Evolutionary conservation across 2,888 invertebrate genomes (phyloP).

Genomic region (Odontocolon sp.): DNA sequence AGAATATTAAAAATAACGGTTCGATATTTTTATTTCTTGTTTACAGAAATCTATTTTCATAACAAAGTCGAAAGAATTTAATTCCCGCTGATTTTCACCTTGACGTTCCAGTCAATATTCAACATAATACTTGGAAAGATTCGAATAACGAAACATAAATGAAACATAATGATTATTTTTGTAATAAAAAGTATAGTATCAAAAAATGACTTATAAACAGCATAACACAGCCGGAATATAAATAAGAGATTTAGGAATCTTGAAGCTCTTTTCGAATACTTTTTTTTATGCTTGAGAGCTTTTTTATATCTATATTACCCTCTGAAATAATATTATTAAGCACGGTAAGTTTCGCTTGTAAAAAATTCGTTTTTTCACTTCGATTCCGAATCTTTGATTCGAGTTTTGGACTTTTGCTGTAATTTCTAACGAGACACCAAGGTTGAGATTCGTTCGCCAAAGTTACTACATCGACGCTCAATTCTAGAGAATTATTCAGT

Average conservation of each 20-base stretch:
- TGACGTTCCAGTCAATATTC: background rate
- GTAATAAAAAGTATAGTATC: background rate
- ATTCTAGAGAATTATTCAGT: slow-evolving; percentile 43
- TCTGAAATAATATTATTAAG: slow-evolving; percentile 64
- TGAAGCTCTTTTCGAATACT: slow-evolving; percentile 69
- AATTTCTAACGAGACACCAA: slow-evolving; percentile 75
- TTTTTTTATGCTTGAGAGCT: slow-evolving; percentile 69
- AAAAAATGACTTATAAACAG: background rate
- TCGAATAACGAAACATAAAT: slow-evolving; percentile 6
- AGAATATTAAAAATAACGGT: slow-evolving; percentile 2
- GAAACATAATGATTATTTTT: background rate
- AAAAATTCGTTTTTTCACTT: slow-evolving; percentile 65
- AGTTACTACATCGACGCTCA: slow-evolving; percentile 71
- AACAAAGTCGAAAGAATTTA: background rate
- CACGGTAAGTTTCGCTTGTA: slow-evolving; percentile 69
- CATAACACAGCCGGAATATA: background rate
- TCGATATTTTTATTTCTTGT: slow-evolving; percentile 20
- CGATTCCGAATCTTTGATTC: background rate
- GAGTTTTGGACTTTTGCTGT: slow-evolving; percentile 62
- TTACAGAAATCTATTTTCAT: slow-evolving; percentile 26
- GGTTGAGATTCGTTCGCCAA: slow-evolving; percentile 64
- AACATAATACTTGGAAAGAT: background rate
- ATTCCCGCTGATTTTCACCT: background rate
- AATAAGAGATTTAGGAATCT: slow-evolving; percentile 26
- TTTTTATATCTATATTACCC: slow-evolving; percentile 65